Evolutionary conservation across 2,888 invertebrate genomes (phyloP).

Genomic region (Agonopterix arenella): DNA sequence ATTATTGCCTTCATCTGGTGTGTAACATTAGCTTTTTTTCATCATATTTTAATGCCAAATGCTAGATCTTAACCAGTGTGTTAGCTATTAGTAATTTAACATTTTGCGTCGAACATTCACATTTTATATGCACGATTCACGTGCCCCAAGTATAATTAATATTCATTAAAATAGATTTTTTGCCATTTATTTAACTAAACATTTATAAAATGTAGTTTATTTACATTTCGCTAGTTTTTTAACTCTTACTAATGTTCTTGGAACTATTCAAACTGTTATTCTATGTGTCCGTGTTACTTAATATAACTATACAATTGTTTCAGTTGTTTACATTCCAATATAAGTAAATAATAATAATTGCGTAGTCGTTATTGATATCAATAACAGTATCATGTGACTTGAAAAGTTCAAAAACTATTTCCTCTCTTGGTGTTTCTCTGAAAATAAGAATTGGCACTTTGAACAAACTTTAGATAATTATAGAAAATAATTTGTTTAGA

Average conservation of each 20-base stretch:
- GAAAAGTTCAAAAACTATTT: no score
- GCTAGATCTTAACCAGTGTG: constrained; percentile 30
- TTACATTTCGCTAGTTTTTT: constrained; percentile 16
- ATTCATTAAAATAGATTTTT: background rate
- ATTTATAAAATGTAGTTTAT: constrained; percentile 3
- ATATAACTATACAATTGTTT: background rate
- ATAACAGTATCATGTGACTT: no score
- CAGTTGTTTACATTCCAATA: constrained; percentile 3
- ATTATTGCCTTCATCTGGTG: no score
- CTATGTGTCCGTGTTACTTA: constrained; percentile 4
- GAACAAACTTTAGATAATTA: no score
- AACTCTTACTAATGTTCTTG: constrained; percentile 10
- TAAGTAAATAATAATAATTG: no score
- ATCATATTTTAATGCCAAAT: constrained; percentile 47
- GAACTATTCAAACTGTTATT: constrained; percentile 1
- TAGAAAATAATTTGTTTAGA: no score
- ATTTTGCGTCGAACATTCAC: background rate
- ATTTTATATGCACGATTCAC: constrained; percentile 1
- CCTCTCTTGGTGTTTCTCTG: no score
- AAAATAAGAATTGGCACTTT: no score
- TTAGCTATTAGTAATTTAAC: constrained; percentile 2
- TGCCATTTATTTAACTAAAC: constrained; percentile 6
- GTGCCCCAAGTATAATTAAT: background rate
- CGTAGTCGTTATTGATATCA: no score
- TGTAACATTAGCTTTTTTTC: constrained; percentile 24